A percentile compares a stretch with the other conserved stretches of the same genome.
These are phyloP conservation scores for Maniola jurtina DNA, from an alignment of 1,140 invertebrate species.

Conservation along the genomic window DNA sequence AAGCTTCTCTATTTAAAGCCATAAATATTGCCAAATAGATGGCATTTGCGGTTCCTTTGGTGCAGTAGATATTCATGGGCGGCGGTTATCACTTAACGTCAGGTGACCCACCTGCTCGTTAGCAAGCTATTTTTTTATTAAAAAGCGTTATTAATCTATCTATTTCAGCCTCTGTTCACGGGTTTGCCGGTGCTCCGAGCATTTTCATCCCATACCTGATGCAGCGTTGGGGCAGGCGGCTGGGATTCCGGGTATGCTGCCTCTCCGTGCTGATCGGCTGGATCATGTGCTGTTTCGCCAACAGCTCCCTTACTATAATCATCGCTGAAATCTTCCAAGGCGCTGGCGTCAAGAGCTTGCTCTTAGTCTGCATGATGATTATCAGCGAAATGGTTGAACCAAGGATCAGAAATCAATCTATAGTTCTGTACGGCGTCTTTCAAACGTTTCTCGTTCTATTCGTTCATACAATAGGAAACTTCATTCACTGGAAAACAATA, in stretches of 20 bases:
- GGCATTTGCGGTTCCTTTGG: too few species aligned
- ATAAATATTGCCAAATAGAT: too few species aligned
- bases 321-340: slow-evolving; percentile 26
- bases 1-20: too few species aligned
- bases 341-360: slow-evolving; percentile 20
- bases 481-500: slow-evolving; percentile 23
- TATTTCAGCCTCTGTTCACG: slow-evolving; percentile 26
- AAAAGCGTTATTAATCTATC: too few species aligned
- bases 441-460: slow-evolving; percentile 19
- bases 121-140: too few species aligned
- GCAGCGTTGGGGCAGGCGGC: slow-evolving; percentile 18
- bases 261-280: slow-evolving; percentile 21
- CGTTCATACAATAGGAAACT: slow-evolving; percentile 15
- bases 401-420: slow-evolving; percentile 19
- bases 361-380: slow-evolving; percentile 16
- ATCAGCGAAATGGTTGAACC: slow-evolving; percentile 27
- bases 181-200: slow-evolving; percentile 19
- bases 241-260: slow-evolving; percentile 20
- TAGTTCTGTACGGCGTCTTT: slow-evolving; percentile 14
- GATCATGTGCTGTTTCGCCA: slow-evolving; percentile 24
- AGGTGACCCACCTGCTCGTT: too few species aligned
- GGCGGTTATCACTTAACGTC: too few species aligned
- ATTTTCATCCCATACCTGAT: slow-evolving; percentile 21
- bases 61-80: too few species aligned
- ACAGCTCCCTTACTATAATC: slow-evolving; percentile 12